Base-by-base conservation (phyloP, 2,797 vertebrate genomes). In the Tapera naevia region DNA sequence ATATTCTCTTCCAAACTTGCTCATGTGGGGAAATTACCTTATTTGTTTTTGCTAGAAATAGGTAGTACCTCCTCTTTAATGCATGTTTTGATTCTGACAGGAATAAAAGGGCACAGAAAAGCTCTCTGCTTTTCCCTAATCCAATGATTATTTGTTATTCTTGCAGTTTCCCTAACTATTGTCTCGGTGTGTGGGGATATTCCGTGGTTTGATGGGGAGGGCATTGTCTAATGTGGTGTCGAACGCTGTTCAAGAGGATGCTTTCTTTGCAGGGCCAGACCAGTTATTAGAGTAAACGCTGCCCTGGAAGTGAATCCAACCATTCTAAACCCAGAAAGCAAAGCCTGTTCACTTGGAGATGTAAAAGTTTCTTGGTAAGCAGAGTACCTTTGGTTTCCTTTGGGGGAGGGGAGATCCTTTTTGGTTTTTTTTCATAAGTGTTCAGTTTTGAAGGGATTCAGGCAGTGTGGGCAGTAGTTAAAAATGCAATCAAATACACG, bases 281-380 rank as follows among this genome's bases (percentile, higher is more conserved):
- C 99, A 5, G 99, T 99, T 83, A 98, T 99, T 96, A 98, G 98
- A 46, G 99, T 99, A 35, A 99, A 98, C 64, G 98, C 98, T 73
- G 98, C 98, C 9, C 95, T 99, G 82, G 99, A 99, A 96, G 97
- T 99, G 41, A 99, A 97, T 10, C 99, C 99, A 73, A 98, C 98
- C 88, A 98, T 99, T 97, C 97, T 99, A 95, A 99, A 99, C 96
- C 99, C 99, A 10, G 98, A 99, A 54, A 98, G 98, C 7, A 99
- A 98, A 97, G 95, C 35, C 45, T 99, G 99, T 96, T 75, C 23
- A 0, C 94, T 99, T 37, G 95, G 96, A 80, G 98, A 94, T 94
- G 96, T 97, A 1, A 65, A 74, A 28, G 98, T 99, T 95, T 99
- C 99, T 89, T 99, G 99, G 99, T 99, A 98, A 98, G 98, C 28